Percentiles rank a stretch among this genome's conserved stretches.
phyloP scores from a whole-genome alignment of 2,888 invertebrate species.

The Xestobium rufovillosum region DNA sequence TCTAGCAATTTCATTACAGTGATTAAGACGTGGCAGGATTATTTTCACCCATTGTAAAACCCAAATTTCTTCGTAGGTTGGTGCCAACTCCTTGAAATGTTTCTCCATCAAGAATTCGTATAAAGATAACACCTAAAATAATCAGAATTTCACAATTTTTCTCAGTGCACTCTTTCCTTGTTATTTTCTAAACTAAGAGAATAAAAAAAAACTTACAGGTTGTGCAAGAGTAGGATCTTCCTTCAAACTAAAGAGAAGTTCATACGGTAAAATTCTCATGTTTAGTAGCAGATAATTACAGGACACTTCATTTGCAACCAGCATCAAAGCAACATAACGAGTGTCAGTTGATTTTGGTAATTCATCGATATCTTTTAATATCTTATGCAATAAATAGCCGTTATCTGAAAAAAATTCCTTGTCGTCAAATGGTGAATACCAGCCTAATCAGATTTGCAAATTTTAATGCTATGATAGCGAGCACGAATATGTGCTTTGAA shows the following conservation, averaged over 20 bases:
- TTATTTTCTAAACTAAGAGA: too few species aligned
- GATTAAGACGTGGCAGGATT: conserved; percentile 25
- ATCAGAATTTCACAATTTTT: conserved; percentile 14
- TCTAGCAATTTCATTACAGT: conserved; percentile 32
- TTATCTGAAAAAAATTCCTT: conserved; percentile 18
- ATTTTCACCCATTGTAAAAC: conserved; percentile 42
- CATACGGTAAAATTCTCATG: not conserved
- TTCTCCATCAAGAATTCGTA: conserved; percentile 49
- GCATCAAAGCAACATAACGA: conserved; percentile 25
- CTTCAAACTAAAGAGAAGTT: not conserved
- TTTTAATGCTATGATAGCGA: too few species aligned
- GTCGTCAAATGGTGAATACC: too few species aligned
- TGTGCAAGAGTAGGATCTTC: conserved; percentile 4
- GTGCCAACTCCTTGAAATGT: conserved; percentile 37
- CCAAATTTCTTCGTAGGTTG: conserved; percentile 40
- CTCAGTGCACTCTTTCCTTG: too few species aligned
- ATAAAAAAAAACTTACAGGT: conserved; percentile 10
- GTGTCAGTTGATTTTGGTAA: conserved; percentile 20
- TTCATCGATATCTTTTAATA: conserved; percentile 24
- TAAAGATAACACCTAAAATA: conserved; percentile 46
- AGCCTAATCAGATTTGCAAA: too few species aligned
- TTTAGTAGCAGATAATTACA: conserved; percentile 23
- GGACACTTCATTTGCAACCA: conserved; percentile 22
- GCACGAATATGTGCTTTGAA: too few species aligned
- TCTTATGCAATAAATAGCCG: conserved; percentile 19